phyloP scores from a whole-genome alignment of 2,888 invertebrate genomes.

The Micoletzkya japonica region DNA sequence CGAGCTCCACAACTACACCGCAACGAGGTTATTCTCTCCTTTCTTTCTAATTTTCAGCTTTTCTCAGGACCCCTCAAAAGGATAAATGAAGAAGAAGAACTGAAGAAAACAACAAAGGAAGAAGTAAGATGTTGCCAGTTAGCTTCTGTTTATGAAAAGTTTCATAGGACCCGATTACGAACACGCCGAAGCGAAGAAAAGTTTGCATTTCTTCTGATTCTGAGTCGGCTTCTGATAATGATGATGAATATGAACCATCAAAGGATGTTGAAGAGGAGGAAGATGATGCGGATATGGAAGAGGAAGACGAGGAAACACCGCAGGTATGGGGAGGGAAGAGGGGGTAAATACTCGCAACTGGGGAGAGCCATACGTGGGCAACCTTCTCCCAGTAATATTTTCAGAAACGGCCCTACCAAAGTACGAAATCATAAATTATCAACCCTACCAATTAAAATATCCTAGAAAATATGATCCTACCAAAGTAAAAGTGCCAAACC shows the following conservation, averaged over 20 bases:
- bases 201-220: slow-evolving; percentile 6
- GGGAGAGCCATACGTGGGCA: too few species aligned
- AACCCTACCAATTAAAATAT: too few species aligned
- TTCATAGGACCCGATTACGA: background rate
- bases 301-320: slow-evolving; percentile 11
- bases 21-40: too few species aligned
- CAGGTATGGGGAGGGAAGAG: background rate
- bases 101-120: background rate
- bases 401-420: too few species aligned
- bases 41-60: too few species aligned
- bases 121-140: background rate
- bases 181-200: slow-evolving; percentile 12
- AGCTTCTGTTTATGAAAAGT: background rate
- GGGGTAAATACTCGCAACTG: background rate
- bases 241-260: slow-evolving; percentile 5
- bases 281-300: background rate
- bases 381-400: too few species aligned
- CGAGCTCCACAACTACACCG: too few species aligned
- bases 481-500: too few species aligned
- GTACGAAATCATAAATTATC: too few species aligned
- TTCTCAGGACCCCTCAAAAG: too few species aligned
- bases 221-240: slow-evolving; percentile 1
- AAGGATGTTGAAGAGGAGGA: slow-evolving; percentile 19
- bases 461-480: too few species aligned
- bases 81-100: background rate